These are phyloP conservation scores for Prunella fulvescens DNA, from an alignment of 2,113 vertebrate species.

Conservation along the genomic window DNA sequence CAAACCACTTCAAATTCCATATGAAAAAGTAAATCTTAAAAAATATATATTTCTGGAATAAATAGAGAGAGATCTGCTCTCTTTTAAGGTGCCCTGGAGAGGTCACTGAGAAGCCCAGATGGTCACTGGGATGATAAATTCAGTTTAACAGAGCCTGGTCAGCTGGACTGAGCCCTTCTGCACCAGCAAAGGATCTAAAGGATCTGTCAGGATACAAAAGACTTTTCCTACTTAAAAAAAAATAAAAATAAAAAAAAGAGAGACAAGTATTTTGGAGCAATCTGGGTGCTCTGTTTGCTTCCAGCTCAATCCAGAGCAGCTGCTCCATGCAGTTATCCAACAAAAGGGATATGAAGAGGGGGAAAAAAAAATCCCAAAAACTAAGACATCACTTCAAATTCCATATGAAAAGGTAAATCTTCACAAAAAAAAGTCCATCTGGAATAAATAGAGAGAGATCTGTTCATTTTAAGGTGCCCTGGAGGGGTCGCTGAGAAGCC, in stretches of 20 bases:
- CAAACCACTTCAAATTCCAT: neutral
- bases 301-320: neutral
- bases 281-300: neutral
- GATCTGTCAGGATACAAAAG: neutral
- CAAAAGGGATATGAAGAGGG: neutral
- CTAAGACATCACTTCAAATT: too few species aligned
- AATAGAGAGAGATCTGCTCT: neutral
- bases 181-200: too few species aligned
- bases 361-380: neutral
- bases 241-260: too few species aligned
- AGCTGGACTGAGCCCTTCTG: neutral
- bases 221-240: neutral
- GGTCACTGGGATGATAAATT: neutral
- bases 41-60: too few species aligned
- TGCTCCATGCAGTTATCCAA: neutral
- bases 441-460: neutral
- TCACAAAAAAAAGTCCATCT: accelerated
- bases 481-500: neutral
- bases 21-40: neutral
- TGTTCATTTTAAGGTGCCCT: neutral
- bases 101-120: neutral
- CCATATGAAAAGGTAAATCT: neutral
- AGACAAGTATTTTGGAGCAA: neutral
- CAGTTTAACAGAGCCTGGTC: neutral
- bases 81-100: neutral